Conservation (phyloP, 2,888 invertebrate genomes). For the Tinea semifulvella region DNA sequence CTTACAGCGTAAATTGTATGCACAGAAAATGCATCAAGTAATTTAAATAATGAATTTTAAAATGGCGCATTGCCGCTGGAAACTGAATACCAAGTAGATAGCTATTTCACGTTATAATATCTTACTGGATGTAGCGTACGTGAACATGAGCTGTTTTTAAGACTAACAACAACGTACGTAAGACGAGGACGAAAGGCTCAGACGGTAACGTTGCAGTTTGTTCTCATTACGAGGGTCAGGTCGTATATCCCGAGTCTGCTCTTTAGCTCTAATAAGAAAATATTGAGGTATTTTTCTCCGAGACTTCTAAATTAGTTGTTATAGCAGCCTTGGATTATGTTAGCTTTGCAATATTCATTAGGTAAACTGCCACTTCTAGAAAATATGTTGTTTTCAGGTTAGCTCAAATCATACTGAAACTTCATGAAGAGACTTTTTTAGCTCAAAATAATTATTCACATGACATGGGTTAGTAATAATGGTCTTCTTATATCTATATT, state of each 20-base stretch:
- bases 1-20: neutral
- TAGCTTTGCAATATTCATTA: too few species aligned
- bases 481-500: too few species aligned
- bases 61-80: slow-evolving; percentile 9
- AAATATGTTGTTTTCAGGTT: too few species aligned
- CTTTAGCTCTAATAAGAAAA: slow-evolving; percentile 10
- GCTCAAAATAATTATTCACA: too few species aligned
- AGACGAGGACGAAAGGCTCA: neutral
- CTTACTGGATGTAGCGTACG: neutral
- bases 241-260: neutral
- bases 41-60: slow-evolving; percentile 10
- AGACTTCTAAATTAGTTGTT: neutral
- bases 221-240: slow-evolving; percentile 11
- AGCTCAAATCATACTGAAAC: too few species aligned
- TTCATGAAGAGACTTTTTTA: too few species aligned
- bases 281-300: slow-evolving; percentile 14
- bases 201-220: slow-evolving; percentile 9
- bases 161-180: neutral
- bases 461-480: too few species aligned
- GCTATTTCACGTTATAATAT: neutral
- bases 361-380: too few species aligned
- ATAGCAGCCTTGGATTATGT: too few species aligned
- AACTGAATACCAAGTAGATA: slow-evolving; percentile 9
- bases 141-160: neutral
- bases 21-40: slow-evolving; percentile 6